phyloP scores from a whole-genome alignment of 2,113 vertebrate genomes.

The Gasterosteus nipponicus region DNA sequence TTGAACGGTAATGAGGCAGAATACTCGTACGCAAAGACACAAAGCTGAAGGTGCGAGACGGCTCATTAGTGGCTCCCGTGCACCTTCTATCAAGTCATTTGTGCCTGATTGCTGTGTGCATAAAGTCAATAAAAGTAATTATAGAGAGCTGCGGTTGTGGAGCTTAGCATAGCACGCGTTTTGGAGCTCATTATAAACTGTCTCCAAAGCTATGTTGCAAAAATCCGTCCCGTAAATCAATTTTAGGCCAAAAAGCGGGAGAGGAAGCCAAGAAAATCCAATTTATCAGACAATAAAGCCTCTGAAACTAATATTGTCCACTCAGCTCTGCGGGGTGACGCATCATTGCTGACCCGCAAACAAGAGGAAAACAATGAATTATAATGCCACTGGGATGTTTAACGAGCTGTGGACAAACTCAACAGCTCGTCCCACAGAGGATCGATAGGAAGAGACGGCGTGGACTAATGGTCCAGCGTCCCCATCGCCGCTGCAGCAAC shows the following conservation, averaged over 20 bases:
- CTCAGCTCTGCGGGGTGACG: constrained; percentile 23
- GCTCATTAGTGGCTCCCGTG: background rate
- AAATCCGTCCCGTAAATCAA: background rate
- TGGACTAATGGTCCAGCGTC: constrained; percentile 44
- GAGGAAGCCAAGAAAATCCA: constrained; percentile 13
- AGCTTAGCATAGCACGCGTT: background rate
- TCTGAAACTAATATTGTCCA: constrained; percentile 16
- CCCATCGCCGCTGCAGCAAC: constrained; percentile 37
- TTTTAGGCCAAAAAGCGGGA: background rate
- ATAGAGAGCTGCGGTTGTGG: background rate
- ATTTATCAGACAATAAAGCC: constrained; percentile 19
- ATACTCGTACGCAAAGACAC: no score
- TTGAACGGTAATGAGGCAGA: no score
- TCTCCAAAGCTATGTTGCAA: background rate
- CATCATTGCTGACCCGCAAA: constrained; percentile 46
- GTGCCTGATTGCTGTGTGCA: background rate
- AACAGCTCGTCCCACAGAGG: constrained; percentile 35
- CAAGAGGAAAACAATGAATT: constrained; percentile 41
- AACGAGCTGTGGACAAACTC: constrained; percentile 44
- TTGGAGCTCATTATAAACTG: background rate
- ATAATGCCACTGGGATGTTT: constrained; percentile 33
- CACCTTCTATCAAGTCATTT: background rate
- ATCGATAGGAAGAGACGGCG: constrained; percentile 49
- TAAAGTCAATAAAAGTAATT: constrained; percentile 1
- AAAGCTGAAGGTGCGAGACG: no score